Evolutionary conservation across 2,888 invertebrate genomes (phyloP), one percentile per base, ranked within the genome.

Genomic region (Flabesymbios commensalis): DNA sequence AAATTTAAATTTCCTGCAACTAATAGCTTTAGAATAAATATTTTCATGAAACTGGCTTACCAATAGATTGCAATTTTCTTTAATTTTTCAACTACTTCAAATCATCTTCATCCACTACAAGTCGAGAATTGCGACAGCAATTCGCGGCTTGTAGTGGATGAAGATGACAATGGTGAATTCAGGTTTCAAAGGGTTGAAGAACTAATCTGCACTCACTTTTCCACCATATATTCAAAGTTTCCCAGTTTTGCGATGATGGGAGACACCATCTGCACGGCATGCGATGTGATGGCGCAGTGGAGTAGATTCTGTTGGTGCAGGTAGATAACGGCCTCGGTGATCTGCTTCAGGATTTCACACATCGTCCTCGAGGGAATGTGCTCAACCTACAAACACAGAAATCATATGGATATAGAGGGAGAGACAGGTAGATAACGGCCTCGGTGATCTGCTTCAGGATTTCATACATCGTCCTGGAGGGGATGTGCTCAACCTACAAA

Each of bases 221-320:
- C 75, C 28, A 76, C 69, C 77, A 80, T 78, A 67, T 84, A 83
- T 64, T 85, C 84, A 67, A 84, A 81, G 67, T 83, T 83, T 22
- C 81, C 81, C 29, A 85, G 72, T 67, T 84, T 85, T 45, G 83
- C 84, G 14, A 72, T 70, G 54, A 74, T 67, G 17, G 71, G 67
- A 41, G 72, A 74, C 17, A 83, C 74, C 17, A 85, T 73, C 63
- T 81, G 81, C 24, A 85, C 73, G 31, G 84, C 80, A 72, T 84
- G 83, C 2, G 84, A 84, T 24, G 83, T 79, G 24, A 85, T 68
- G 57, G 74, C 77, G 69, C 83, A 80, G 69, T 85, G 85, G 0
- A 84, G 69, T 48, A 81, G 75, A 56, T 79, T 75, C 65, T 79
- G 78, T 26, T 79, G 74, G 69, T 85, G 85, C 3, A 85, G 72